These are phyloP conservation scores for Torymus texanus DNA, from an alignment of 2,888 invertebrate species.

Conservation along the genomic window DNA sequence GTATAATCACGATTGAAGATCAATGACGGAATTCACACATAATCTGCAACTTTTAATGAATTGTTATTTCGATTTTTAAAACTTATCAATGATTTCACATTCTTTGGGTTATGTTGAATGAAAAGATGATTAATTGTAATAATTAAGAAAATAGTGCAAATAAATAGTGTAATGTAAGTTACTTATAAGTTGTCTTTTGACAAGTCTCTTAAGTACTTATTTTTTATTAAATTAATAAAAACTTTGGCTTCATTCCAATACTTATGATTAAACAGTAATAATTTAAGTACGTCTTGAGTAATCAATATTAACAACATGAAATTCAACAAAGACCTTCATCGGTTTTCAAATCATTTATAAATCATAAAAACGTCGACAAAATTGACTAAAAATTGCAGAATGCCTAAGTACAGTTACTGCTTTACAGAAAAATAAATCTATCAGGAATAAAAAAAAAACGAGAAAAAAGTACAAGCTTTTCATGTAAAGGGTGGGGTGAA, in stretches of 20 bases:
- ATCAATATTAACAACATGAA: background rate
- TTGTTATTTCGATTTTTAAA: background rate
- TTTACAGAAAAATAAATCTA: background rate
- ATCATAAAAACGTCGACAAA: constrained; percentile 7
- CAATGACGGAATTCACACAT: background rate
- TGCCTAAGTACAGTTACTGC: constrained; percentile 2
- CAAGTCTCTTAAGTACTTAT: background rate
- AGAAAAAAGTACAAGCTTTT: constrained; percentile 1
- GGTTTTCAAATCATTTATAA: constrained; percentile 13
- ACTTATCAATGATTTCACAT: constrained; percentile 11
- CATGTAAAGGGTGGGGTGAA: background rate
- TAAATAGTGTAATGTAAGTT: background rate
- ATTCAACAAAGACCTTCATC: background rate
- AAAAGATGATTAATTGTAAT: background rate
- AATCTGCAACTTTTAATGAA: constrained; percentile 37
- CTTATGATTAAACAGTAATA: background rate
- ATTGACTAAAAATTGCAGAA: constrained; percentile 35
- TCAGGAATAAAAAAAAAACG: background rate
- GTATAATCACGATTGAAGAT: constrained; percentile 3
- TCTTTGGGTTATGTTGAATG: too few relatives aligned
- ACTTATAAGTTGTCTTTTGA: background rate
- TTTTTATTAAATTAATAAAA: background rate
- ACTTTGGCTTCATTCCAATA: background rate
- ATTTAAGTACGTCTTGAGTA: background rate
- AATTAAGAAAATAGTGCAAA: background rate